Evolutionary conservation across 2,888 invertebrate species (phyloP).

Genomic region (Cinara cedri): DNA sequence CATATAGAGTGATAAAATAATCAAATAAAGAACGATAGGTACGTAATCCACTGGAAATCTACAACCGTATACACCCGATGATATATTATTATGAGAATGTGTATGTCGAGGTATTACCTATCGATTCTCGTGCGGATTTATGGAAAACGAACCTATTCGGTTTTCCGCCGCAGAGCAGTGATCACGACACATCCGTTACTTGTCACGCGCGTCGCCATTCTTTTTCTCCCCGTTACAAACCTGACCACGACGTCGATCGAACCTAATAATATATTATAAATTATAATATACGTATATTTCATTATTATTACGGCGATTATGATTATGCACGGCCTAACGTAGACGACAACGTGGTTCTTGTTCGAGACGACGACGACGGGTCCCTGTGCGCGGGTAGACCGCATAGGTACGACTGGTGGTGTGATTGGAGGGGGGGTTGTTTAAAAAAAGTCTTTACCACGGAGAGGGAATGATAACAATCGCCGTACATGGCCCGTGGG

Average conservation of each 20-base stretch:
- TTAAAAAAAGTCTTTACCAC: neutral
- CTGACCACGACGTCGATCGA: too few relatives aligned
- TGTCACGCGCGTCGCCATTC: neutral
- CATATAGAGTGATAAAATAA: slow-evolving; percentile 23
- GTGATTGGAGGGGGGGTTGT: too few relatives aligned
- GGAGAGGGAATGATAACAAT: slow-evolving; percentile 32
- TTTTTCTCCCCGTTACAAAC: too few relatives aligned
- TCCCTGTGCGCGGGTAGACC: too few relatives aligned
- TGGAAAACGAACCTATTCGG: neutral
- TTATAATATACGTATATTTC: too few relatives aligned
- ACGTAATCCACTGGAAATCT: slow-evolving; percentile 18
- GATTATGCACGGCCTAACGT: too few relatives aligned
- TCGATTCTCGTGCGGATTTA: slow-evolving; percentile 17
- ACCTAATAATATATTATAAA: too few relatives aligned
- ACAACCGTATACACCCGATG: neutral
- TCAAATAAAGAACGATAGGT: neutral
- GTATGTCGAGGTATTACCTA: too few relatives aligned
- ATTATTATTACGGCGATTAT: too few relatives aligned
- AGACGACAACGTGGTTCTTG: too few relatives aligned
- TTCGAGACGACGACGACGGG: neutral
- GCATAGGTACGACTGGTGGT: neutral
- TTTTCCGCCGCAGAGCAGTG: too few relatives aligned
- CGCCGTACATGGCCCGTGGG: slow-evolving; percentile 54
- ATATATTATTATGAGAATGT: too few relatives aligned
- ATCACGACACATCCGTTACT: neutral